Evolutionary conservation across 2,888 invertebrate species (phyloP), one percentile per base, ranked within the genome.

Genomic region (Phasia obesa): DNA sequence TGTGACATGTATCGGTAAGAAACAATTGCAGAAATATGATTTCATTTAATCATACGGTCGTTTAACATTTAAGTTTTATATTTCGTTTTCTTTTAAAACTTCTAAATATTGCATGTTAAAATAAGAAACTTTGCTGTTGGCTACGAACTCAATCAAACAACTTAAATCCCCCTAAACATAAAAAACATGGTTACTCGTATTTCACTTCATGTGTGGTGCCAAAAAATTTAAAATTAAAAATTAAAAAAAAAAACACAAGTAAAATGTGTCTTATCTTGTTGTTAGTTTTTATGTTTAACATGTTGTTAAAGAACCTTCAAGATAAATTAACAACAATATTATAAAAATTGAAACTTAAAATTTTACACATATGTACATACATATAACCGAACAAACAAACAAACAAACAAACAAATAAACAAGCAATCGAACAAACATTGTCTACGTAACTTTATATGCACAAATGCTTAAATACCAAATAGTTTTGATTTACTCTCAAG

Each of bases 291-390:
- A 44, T 73, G 65, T 73, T 73, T 75, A 81, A 81, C 64, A 70
- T 57, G 64, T 64, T 64, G 49, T 49, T 62, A 42, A 65, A 71
- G 57, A 81, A 76, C 81, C 81, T 81, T 81, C 81, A 65, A 64
- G 44, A 38, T 51, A 70, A 81, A 81, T 81, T 81, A 81, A 51
- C 81, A 81, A 59, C 70, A 60, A 47, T 53, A 62, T 76, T 75
- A 70, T 57, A 70, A 69, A 25, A 65, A 70, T 25, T 42, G 38
- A 42, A 79, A 59, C 27, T 59, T 42, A 27, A 65, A 67, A 73
- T 38, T 42, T 53, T 51, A 21, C n/a, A n/a, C 21, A 17, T 21
- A 51, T 17, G 27, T 25, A 21, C 15, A 60, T 6, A 15, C 31
- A n/a, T 19, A 51, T 49, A n/a, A n/a, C n/a, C n/a, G n/a, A n/a